phyloP scores from a whole-genome alignment of 2,113 vertebrate species.

The Actenoides hombroni region DNA sequence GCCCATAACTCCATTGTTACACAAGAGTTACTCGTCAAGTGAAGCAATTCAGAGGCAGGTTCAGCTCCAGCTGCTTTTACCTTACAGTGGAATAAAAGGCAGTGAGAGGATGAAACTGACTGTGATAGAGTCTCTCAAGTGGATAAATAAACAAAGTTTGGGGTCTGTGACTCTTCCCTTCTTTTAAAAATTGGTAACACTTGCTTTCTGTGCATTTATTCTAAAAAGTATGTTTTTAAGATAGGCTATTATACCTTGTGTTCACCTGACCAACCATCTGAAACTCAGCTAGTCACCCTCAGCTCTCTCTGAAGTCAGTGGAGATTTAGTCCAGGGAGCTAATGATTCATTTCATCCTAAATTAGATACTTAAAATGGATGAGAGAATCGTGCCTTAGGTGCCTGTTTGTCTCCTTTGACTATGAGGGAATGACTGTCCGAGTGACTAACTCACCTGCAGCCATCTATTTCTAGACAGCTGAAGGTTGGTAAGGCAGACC shows the following conservation, averaged over 20 bases:
- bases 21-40: neutral
- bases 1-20: neutral
- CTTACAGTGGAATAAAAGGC: neutral
- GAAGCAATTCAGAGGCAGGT: neutral
- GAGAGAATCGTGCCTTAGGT: neutral
- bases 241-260: neutral
- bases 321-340: neutral
- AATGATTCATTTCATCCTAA: neutral
- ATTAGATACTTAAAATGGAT: neutral
- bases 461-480: neutral
- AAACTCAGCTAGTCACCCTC: neutral
- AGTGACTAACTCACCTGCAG: constrained; percentile 1
- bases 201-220: neutral
- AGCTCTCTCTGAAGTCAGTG: neutral
- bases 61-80: neutral
- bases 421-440: neutral
- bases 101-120: neutral
- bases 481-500: neutral
- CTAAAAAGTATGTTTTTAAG: neutral
- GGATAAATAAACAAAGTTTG: neutral
- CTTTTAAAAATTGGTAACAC: neutral
- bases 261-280: neutral
- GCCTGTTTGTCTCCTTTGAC: neutral
- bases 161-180: neutral
- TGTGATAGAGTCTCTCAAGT: neutral